Base-by-base conservation (phyloP, 2,797 vertebrate genomes). In the Gymnothorax reevesii region DNA sequence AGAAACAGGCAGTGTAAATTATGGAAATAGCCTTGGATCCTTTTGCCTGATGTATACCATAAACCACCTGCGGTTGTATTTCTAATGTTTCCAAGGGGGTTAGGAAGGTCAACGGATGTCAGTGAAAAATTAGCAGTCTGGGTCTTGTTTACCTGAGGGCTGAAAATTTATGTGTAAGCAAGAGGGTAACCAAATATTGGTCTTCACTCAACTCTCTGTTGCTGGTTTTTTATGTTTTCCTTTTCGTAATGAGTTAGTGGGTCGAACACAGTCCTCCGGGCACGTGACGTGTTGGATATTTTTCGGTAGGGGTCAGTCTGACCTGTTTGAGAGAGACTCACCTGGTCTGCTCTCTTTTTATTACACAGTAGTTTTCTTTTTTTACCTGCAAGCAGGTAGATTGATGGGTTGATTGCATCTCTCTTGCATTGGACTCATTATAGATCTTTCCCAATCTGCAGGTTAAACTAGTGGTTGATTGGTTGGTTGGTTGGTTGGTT, bases 241-340 rank as follows among this genome's bases (percentile, higher is more conserved):
- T 55, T 52, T 80, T 55, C 33, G 22, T 52, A 15, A 8, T 66
- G 27, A 3, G 59, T 8, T 0, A 17, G 83, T 49, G 42, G 20
- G 33, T 20, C 42, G 27, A 52, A 20, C 27, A n/a, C 83, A 42
- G 55, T 27, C 25, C 27, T 17, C 82, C 13, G 83, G 5, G 60
- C 59, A 84, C 60, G 12, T 84, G 83, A 66, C 59, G 4, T 64
- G 13, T 83, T 84, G 83, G 83, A 84, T 84, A 60, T 66, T 33
- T 84, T 42, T 69, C 57, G 10, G 20, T 60, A 33, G 59, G 60
- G 80, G 64, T 82, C 82, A 57, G 57, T 22, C 17, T 33, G 12
- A 83, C 82, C 82, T 60, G 82, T 52, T 25, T n/a, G 57, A 62
- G 57, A 83, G 49, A 80, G 77, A 20, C 17, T 22, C 77, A 55